Evolutionary conservation across 2,888 invertebrate species (phyloP).

Genomic region (Mamestra brassicae): DNA sequence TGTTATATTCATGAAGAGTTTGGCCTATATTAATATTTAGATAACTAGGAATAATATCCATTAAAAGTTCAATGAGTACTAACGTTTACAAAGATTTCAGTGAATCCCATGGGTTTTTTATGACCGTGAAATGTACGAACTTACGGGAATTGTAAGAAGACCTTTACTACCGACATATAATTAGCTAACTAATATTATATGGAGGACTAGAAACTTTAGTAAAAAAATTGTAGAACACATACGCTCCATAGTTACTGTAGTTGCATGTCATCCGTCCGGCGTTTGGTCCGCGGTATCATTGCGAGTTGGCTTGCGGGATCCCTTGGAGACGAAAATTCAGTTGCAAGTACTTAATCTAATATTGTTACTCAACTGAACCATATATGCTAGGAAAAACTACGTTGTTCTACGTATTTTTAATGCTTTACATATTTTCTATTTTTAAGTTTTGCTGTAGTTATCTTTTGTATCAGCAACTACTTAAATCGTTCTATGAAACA

Average conservation of each 20-base stretch:
- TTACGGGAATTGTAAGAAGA: no score
- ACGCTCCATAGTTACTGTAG: slow-evolving; percentile 59
- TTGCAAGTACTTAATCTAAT: slow-evolving; percentile 23
- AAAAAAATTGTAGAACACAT: background rate
- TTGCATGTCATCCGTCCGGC: slow-evolving; percentile 65
- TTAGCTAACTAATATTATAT: no score
- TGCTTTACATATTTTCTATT: background rate
- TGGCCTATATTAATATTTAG: background rate
- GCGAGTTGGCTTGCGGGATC: slow-evolving; percentile 41
- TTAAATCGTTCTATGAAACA: background rate
- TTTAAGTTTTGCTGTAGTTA: background rate
- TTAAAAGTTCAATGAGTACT: background rate
- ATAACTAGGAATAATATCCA: slow-evolving; percentile 2
- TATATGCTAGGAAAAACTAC: background rate
- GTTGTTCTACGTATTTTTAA: background rate
- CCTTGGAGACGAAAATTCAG: slow-evolving; percentile 37
- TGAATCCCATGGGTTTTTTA: no score
- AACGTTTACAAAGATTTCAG: background rate
- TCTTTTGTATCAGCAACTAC: slow-evolving; percentile 1
- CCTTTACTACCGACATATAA: no score
- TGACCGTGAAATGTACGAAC: no score
- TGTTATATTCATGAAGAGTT: background rate
- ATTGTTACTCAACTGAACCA: background rate
- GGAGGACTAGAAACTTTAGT: background rate
- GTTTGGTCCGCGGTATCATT: slow-evolving; percentile 60